Evolutionary conservation across 37 sponge, comb jelly and placozoan genomes (phyloP).

Genomic region (Mnemiopsis leidyi): DNA sequence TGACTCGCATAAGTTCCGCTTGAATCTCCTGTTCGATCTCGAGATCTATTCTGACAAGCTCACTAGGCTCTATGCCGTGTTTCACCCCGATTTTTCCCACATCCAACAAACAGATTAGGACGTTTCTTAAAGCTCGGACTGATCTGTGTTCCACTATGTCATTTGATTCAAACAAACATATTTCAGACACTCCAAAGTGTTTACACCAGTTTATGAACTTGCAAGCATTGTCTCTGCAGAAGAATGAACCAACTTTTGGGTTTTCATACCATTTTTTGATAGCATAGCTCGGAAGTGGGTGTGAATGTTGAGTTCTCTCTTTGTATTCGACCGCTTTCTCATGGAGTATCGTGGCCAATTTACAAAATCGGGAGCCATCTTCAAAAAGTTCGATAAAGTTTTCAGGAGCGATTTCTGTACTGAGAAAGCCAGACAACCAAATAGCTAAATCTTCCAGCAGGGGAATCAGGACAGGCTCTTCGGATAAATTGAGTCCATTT

Average conservation of each 20-base stretch:
- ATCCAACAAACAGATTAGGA: constrained; percentile 36
- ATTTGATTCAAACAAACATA: constrained; percentile 63
- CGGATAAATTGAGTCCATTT: background rate
- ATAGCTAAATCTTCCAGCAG: constrained; percentile 25
- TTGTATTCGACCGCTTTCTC: constrained; percentile 37
- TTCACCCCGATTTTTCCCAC: constrained; percentile 56
- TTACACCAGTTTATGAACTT: constrained; percentile 66
- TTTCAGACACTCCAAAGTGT: constrained; percentile 57
- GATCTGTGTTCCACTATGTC: constrained; percentile 44
- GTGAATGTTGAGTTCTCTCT: constrained; percentile 4
- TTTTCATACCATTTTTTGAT: constrained; percentile 59
- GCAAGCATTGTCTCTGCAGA: constrained; percentile 61
- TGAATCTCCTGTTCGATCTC: constrained; percentile 61
- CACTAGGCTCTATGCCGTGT: constrained; percentile 45
- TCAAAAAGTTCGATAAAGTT: constrained; percentile 60
- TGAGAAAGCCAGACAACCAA: constrained; percentile 32
- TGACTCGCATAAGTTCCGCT: background rate
- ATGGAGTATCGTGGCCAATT: constrained; percentile 27
- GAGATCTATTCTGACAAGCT: constrained; percentile 42
- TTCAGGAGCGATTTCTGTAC: constrained; percentile 29
- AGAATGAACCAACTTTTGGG: constrained; percentile 53
- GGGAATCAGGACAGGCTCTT: constrained; percentile 53
- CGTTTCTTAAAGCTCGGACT: constrained; percentile 50
- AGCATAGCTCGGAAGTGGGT: constrained; percentile 31
- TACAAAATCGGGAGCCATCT: constrained; percentile 14